Base-by-base conservation (phyloP, 2,797 vertebrate species). In the Alectoris magna region DNA sequence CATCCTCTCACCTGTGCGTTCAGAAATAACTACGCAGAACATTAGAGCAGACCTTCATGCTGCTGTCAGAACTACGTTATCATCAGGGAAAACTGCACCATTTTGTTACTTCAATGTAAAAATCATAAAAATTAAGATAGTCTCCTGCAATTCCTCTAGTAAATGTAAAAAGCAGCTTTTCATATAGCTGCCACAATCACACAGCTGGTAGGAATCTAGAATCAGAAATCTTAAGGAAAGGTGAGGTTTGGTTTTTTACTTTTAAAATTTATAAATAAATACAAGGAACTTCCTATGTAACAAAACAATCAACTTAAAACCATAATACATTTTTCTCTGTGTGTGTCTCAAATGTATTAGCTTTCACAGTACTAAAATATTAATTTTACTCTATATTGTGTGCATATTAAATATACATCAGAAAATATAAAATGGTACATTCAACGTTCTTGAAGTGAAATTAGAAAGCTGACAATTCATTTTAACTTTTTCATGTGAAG, bases 11-110 rank as follows among this genome's bases (percentile, higher is more conserved):
- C 12, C n/a, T 92, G 51, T 67, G 11, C 41, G 16, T 56, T 86
- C 48, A 72, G 60, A 67, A 70, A 73, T 27, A 75, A 26, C 31
- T 59, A 10, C 2, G 46, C 9, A 63, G 27, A 9, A 66, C 16
- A 0, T 43, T 68, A 80, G 34, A 38, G 6, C 41, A 76, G 46
- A 34, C 31, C 36, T 62, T 86, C 27, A 13, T 1, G 0, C 24
- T 46, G 10, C 10, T n/a, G 18, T 43, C 41, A 69, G 24, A 49
- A 49, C 36, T 36, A 41, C 12, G 3, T 4, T 51, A n/a, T 11
- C 11, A 1, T 21, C 14, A 15, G 21, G 34, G 51, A 80, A 70
- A 78, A n/a, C 3, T 0, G 1, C 9, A 81, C 1, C 0, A 6
- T 59, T 83, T 71, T 72, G 4, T 46, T 59, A 56, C 10, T 38